These are phyloP conservation scores for Aplodontia rufa DNA, from an alignment of 2,113 vertebrate species.

Conservation along the genomic window DNA sequence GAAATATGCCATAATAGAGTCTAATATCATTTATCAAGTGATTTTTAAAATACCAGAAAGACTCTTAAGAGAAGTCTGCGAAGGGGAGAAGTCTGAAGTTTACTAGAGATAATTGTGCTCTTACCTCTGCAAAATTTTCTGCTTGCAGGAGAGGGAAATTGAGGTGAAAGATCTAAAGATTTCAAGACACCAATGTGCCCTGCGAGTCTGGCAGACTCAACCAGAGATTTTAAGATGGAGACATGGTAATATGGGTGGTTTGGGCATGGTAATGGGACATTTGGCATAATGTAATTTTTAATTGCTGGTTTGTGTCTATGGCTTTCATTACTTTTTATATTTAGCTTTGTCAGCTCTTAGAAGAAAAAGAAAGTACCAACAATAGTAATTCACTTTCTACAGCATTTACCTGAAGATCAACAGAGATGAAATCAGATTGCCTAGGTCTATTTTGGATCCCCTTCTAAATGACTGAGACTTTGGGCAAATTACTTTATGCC, in stretches of 20 bases:
- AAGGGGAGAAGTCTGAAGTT: background rate
- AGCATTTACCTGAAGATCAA: background rate
- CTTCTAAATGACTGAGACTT: background rate
- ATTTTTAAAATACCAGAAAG: no score
- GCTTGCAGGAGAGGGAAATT: no score
- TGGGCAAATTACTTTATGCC: background rate
- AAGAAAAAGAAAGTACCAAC: background rate
- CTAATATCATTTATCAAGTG: background rate
- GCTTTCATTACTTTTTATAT: background rate
- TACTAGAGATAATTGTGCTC: background rate
- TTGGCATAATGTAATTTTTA: background rate
- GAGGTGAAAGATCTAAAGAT: fast-evolving
- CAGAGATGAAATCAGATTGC: background rate
- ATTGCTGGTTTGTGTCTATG: background rate
- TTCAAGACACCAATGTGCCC: background rate
- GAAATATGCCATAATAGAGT: background rate
- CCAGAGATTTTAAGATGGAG: no score
- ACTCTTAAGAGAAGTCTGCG: background rate
- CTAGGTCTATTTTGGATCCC: background rate
- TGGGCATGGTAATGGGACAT: no score
- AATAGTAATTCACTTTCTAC: background rate
- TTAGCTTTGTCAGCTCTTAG: background rate
- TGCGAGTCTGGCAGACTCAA: background rate
- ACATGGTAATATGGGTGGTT: no score
- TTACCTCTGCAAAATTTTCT: background rate